phyloP scores from a whole-genome alignment of 2,113 vertebrate species.

The Dipodomys spectabilis region DNA sequence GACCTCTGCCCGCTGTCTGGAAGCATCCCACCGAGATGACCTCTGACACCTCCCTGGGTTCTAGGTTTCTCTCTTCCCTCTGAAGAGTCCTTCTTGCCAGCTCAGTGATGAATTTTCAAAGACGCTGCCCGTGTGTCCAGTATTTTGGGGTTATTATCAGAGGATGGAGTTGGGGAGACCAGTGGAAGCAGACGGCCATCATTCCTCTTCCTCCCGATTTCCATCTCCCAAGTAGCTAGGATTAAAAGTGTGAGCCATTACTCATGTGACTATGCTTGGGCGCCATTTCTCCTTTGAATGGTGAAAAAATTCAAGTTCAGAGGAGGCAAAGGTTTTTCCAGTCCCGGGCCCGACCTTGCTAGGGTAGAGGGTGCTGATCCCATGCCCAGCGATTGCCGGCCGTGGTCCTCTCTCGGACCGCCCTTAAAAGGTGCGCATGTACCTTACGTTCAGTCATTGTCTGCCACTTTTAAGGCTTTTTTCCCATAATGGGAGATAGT shows the following conservation, averaged over 20 bases:
- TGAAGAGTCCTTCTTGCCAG: background rate
- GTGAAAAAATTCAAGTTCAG: slow-evolving; percentile 31
- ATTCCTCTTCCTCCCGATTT: background rate
- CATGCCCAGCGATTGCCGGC: background rate
- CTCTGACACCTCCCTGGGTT: background rate
- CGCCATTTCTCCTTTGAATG: background rate
- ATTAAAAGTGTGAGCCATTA: too few species aligned
- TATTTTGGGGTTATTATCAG: background rate
- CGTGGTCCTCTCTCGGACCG: background rate
- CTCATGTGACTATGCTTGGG: too few species aligned
- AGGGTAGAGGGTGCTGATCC: background rate
- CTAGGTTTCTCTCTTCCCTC: background rate
- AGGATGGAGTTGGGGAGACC: background rate
- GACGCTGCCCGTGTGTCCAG: background rate
- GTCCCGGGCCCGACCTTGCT: background rate
- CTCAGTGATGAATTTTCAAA: background rate
- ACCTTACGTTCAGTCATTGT: background rate
- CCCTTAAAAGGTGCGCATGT: background rate
- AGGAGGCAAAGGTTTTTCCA: background rate
- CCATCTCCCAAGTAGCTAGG: too few species aligned
- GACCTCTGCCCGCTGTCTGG: background rate
- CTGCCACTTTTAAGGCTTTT: background rate
- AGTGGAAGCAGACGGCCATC: background rate
- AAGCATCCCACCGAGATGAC: background rate
- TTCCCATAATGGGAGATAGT: slow-evolving; percentile 4